These are phyloP conservation scores for Drosophila auraria DNA, from an alignment of 1,140 invertebrate genomes.

Conservation along the genomic window DNA sequence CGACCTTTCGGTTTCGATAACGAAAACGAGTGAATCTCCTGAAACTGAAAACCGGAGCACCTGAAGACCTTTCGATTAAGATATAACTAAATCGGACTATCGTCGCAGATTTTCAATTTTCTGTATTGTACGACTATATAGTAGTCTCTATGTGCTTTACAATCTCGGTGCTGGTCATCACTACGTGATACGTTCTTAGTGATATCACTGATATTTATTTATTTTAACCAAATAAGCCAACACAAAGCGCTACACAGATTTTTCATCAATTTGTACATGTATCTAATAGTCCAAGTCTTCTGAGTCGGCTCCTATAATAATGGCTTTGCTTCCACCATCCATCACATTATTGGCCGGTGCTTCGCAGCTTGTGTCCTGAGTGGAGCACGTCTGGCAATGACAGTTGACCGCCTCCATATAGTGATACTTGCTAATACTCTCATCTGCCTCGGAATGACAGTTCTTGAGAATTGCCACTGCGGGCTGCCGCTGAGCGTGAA, in stretches of 20 bases:
- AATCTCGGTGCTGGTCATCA: too few relatives aligned
- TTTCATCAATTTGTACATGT: not conserved
- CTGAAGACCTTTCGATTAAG: too few relatives aligned
- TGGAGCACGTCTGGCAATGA: constrained; percentile 86
- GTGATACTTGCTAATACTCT: constrained; percentile 86
- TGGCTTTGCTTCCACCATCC: constrained; percentile 48
- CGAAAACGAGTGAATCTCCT: too few relatives aligned
- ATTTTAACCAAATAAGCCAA: not conserved
- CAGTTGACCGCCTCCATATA: constrained; percentile 89
- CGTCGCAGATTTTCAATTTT: too few relatives aligned
- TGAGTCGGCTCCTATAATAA: constrained; percentile 69
- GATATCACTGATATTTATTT: not conserved
- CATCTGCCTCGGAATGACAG: constrained; percentile 88
- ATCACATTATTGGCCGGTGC: constrained; percentile 74
- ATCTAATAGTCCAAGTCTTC: constrained; percentile 73
- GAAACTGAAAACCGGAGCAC: too few relatives aligned
- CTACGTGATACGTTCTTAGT: too few relatives aligned
- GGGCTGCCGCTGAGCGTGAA: constrained; percentile 89
- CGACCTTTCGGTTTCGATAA: too few relatives aligned
- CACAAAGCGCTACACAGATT: constrained; percentile 16
- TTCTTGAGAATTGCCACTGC: constrained; percentile 87
- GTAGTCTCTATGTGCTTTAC: too few relatives aligned
- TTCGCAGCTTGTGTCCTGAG: constrained; percentile 82
- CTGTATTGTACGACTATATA: too few relatives aligned
- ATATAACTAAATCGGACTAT: too few relatives aligned